phyloP scores from a whole-genome alignment of 2,888 invertebrate genomes.

The Dusona sp. region DNA sequence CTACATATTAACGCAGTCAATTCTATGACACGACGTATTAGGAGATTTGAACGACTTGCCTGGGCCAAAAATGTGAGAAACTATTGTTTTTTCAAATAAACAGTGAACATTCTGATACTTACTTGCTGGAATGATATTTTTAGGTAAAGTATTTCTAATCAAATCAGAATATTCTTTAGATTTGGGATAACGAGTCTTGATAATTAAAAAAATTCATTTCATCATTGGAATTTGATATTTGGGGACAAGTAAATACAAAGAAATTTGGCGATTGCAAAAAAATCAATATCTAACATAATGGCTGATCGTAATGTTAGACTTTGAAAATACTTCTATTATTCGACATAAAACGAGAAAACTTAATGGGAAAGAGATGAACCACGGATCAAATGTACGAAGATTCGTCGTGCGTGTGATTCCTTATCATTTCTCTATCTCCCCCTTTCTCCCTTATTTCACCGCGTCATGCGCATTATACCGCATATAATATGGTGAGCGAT shows the following conservation, averaged over 20 bases:
- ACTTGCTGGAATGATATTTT: neutral
- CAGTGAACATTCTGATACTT: neutral
- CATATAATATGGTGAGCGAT: slow-evolving; percentile 81
- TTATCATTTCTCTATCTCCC: slow-evolving; percentile 45
- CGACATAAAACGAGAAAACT: neutral
- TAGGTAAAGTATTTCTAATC: neutral
- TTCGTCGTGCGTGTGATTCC: slow-evolving; percentile 35
- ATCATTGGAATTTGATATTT: neutral
- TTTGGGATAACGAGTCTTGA: neutral
- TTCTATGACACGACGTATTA: neutral
- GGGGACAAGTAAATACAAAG: neutral
- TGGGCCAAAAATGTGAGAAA: neutral
- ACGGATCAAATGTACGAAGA: neutral
- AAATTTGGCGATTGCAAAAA: too few species aligned
- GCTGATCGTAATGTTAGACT: neutral
- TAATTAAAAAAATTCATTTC: neutral
- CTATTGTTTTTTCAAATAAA: neutral
- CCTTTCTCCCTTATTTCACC: slow-evolving; percentile 16
- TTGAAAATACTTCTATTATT: neutral
- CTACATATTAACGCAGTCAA: neutral
- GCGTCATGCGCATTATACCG: slow-evolving; percentile 75
- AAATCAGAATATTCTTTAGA: neutral
- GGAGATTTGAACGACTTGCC: neutral
- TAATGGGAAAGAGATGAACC: neutral
- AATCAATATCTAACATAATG: neutral